Conservation (phyloP, 2,113 vertebrate species). For the Catagonus wagneri region DNA sequence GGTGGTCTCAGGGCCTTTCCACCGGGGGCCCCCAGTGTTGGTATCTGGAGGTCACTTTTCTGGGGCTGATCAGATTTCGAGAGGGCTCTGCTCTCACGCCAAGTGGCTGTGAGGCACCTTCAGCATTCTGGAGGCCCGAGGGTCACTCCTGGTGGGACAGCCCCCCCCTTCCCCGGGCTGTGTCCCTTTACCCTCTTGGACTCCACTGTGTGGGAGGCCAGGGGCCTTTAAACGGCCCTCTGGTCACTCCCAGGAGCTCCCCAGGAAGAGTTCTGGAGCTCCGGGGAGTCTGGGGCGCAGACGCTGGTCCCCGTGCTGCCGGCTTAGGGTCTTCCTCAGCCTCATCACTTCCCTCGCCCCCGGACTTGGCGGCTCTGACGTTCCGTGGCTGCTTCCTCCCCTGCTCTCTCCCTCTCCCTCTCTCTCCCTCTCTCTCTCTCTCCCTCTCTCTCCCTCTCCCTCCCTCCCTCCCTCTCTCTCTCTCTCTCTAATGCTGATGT, state of each 20-base stretch:
- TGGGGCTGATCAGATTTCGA: neutral
- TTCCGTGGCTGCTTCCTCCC: neutral
- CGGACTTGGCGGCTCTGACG: neutral
- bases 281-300: neutral
- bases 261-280: neutral
- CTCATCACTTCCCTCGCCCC: neutral
- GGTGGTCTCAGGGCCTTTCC: neutral
- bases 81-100: neutral
- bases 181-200: too few relatives aligned
- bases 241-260: too few relatives aligned
- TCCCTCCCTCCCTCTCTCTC: neutral
- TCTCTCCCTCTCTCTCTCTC: neutral
- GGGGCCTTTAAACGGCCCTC: neutral
- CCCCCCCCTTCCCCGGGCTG: too few relatives aligned
- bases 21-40: neutral
- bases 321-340: neutral
- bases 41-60: neutral
- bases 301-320: neutral
- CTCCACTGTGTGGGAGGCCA: neutral
- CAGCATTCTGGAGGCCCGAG: neutral
- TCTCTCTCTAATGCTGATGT: too few relatives aligned
- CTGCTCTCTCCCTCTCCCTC: neutral
- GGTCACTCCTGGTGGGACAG: neutral
- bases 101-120: too few relatives aligned
- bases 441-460: neutral